phyloP scores from a whole-genome alignment of 2,888 invertebrate species.

The Ditula angustiorana region DNA sequence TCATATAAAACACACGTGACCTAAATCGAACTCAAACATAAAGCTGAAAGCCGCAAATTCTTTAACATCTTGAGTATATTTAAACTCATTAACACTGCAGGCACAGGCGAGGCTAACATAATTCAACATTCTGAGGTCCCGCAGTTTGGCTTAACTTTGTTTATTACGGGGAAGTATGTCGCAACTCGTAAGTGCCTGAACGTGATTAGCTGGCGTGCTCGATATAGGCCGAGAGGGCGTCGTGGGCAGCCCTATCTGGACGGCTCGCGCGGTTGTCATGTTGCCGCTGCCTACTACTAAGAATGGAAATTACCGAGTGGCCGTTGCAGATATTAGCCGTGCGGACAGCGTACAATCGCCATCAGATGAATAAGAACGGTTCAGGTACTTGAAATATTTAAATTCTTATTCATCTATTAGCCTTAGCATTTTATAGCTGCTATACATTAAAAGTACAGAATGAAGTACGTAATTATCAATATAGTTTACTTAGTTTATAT shows the following conservation, averaged over 20 bases:
- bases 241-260: not conserved
- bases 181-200: slow-evolving; percentile 8
- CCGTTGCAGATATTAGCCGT: too few relatives aligned
- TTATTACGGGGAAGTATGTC: slow-evolving; percentile 13
- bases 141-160: slow-evolving; percentile 23
- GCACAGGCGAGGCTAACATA: not conserved
- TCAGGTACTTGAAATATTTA: too few relatives aligned
- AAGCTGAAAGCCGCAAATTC: slow-evolving; percentile 4
- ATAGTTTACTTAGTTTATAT: too few relatives aligned
- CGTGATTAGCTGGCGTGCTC: slow-evolving; percentile 19
- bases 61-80: slow-evolving; percentile 2
- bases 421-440: too few relatives aligned
- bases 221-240: not conserved
- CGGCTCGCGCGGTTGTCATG: too few relatives aligned
- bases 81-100: slow-evolving; percentile 21
- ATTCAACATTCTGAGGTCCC: slow-evolving; percentile 18
- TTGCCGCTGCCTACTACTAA: too few relatives aligned
- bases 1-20: not conserved
- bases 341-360: too few relatives aligned
- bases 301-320: too few relatives aligned
- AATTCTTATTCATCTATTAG: too few relatives aligned
- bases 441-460: too few relatives aligned
- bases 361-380: too few relatives aligned
- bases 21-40: not conserved
- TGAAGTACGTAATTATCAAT: too few relatives aligned